Conservation (phyloP, 2,888 invertebrate species). For the Aleiodes leptofemur region DNA sequence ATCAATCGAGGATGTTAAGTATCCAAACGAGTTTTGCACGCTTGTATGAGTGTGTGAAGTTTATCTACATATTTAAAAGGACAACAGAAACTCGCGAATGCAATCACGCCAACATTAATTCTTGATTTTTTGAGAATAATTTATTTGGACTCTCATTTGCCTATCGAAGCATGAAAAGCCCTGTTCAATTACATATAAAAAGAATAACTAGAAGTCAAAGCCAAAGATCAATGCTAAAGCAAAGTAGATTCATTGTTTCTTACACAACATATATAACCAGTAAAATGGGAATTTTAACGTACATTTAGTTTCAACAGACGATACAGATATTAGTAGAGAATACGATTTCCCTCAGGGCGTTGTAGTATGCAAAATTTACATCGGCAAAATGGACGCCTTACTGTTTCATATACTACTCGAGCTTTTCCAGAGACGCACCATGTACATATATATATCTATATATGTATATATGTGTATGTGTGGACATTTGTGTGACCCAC, state of each 20-base stretch:
- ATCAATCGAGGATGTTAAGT: constrained; percentile 15
- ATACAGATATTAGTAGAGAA: constrained; percentile 14
- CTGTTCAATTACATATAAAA: no score
- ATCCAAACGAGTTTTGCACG: constrained; percentile 16
- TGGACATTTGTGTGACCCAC: constrained; percentile 33
- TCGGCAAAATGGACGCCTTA: constrained; percentile 42
- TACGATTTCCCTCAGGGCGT: constrained; percentile 21
- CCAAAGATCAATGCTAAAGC: no score
- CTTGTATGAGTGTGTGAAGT: background rate
- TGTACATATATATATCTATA: background rate
- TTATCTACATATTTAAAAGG: constrained; percentile 4
- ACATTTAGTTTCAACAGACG: constrained; percentile 16
- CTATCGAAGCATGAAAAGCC: no score
- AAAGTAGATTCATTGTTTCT: no score
- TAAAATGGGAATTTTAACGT: constrained; percentile 2
- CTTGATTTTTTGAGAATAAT: no score
- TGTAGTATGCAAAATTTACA: constrained; percentile 23
- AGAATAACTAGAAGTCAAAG: no score
- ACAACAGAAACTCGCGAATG: no score
- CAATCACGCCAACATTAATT: no score
- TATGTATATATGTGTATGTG: constrained; percentile 22
- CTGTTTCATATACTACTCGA: constrained; percentile 34
- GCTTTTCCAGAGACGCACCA: constrained; percentile 45
- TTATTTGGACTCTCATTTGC: no score
- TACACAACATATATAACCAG: constrained; percentile 1